These are phyloP conservation scores for Caenorhabditis imperialis DNA, from an alignment of 2,888 invertebrate genomes.

Conservation along the genomic window DNA sequence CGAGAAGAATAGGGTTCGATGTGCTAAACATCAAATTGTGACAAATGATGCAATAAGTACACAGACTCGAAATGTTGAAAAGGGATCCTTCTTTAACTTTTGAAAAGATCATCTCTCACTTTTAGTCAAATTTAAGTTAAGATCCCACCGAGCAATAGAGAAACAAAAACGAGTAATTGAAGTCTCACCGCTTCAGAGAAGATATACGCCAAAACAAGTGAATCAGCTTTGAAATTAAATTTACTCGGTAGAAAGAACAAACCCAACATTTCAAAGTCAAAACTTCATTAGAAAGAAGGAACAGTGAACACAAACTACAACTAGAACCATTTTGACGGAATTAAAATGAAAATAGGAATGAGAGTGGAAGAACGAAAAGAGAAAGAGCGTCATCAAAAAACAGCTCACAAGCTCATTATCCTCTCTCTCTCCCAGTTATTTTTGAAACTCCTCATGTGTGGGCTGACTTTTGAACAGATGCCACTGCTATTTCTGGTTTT, in stretches of 20 bases:
- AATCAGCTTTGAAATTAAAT: slow-evolving; percentile 43
- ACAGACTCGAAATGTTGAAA: background rate
- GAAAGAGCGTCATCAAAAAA: slow-evolving; percentile 8
- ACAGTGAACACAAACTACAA: too few species aligned
- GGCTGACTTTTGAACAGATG: background rate
- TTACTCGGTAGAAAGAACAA: slow-evolving; percentile 39
- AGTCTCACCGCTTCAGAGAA: slow-evolving; percentile 19
- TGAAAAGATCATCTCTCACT: too few species aligned
- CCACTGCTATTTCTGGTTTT: background rate
- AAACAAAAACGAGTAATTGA: slow-evolving; percentile 9
- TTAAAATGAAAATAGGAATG: background rate
- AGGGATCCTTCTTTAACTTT: background rate
- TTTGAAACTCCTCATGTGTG: slow-evolving; percentile 4
- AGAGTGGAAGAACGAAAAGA: background rate
- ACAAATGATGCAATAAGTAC: slow-evolving; percentile 40
- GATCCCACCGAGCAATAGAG: too few species aligned
- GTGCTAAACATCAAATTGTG: slow-evolving; percentile 33
- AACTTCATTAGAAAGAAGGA: too few species aligned
- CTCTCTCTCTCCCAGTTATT: too few species aligned
- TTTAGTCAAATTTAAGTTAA: too few species aligned
- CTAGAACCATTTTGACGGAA: too few species aligned
- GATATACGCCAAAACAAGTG: slow-evolving; percentile 22
- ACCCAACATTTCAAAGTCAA: background rate
- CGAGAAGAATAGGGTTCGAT: background rate
- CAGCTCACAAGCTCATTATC: slow-evolving; percentile 2